Base-by-base conservation (phyloP, 2,888 invertebrate species). In the Hyalella azteca region DNA sequence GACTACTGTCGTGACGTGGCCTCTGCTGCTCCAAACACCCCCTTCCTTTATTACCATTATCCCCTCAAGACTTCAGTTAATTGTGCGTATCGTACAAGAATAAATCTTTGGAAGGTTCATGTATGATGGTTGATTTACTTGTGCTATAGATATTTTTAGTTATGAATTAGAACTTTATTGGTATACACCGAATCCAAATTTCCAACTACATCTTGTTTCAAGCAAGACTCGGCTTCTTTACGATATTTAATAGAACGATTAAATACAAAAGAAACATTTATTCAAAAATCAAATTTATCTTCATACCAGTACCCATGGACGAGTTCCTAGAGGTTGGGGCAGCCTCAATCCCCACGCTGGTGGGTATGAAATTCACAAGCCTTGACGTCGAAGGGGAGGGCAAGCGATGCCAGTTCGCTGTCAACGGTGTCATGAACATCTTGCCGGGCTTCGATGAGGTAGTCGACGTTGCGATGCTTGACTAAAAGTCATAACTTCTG, bases 31-130 rank as follows among this genome's bases (percentile, higher is more conserved):
- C 93, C 93, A 0, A 91, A 91, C 7, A 91, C 92, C 0, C 95
- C 95, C 0, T 90, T 95, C 60, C 89, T 94, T 40, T 95, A 95
- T 87, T 95, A 95, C 87, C 95, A 95, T 86, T 93, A 94, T 85
- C 95, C 95, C 0, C 89, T 89, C 82, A 91, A 92, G 88, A 92
- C 92, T 54, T 91, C 91, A 81, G 92, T 95, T 36, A 91, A 92
- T 85, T 89, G 95, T 95, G 89, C 91, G 92, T 90, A 78, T 26
- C n/a, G n/a, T n/a, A n/a, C n/a, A n/a, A n/a, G n/a, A n/a, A n/a
- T n/a, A n/a, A n/a, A n/a, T n/a, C n/a, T n/a, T n/a, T n/a, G n/a
- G n/a, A n/a, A n/a, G n/a, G n/a, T n/a, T n/a, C n/a, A n/a, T n/a
- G n/a, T n/a, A n/a, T n/a, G n/a, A n/a, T n/a, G n/a, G n/a, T n/a